Evolutionary conservation across 2,113 vertebrate species (phyloP).

Genomic region (Pungitius pungitius): DNA sequence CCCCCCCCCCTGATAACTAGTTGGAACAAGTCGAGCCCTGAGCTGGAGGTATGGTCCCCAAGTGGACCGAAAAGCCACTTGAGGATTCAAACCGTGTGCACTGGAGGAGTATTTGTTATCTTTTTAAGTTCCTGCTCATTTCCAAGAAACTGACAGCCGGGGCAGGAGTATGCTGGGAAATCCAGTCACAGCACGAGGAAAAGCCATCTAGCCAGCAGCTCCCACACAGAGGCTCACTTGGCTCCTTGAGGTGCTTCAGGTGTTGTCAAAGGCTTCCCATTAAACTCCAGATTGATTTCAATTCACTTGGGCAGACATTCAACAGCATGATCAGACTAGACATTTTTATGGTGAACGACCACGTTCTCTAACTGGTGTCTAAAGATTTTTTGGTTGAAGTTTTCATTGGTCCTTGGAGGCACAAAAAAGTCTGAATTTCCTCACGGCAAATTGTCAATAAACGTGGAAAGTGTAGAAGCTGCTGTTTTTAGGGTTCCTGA

Average conservation of each 20-base stretch:
- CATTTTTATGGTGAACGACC: not conserved
- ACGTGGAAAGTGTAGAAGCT: not conserved
- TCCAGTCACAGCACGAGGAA: conserved; percentile 26
- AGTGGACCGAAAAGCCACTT: conserved; percentile 29
- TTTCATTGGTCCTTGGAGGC: not conserved
- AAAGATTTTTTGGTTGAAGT: no score
- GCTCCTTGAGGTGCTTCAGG: not conserved
- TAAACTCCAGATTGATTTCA: conserved; percentile 1
- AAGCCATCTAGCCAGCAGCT: conserved; percentile 5
- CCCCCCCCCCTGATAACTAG: not conserved
- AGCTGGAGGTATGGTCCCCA: not conserved
- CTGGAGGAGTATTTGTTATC: conserved; percentile 19
- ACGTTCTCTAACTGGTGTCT: not conserved
- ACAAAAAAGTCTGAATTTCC: not conserved
- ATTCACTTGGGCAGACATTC: conserved; percentile 3
- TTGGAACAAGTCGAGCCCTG: conserved; percentile 20
- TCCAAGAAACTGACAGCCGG: conserved; percentile 21
- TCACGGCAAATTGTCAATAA: not conserved
- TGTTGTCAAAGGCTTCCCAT: not conserved
- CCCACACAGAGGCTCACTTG: not conserved
- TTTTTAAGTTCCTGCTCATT: conserved; percentile 37
- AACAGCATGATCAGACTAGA: conserved; percentile 2
- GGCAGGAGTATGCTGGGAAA: conserved; percentile 27
- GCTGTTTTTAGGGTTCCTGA: conserved; percentile 23
- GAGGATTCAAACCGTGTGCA: conserved; percentile 29